Evolutionary conservation across 2,797 vertebrate genomes (phyloP).

Genomic region (Melanotaenia boesemani): DNA sequence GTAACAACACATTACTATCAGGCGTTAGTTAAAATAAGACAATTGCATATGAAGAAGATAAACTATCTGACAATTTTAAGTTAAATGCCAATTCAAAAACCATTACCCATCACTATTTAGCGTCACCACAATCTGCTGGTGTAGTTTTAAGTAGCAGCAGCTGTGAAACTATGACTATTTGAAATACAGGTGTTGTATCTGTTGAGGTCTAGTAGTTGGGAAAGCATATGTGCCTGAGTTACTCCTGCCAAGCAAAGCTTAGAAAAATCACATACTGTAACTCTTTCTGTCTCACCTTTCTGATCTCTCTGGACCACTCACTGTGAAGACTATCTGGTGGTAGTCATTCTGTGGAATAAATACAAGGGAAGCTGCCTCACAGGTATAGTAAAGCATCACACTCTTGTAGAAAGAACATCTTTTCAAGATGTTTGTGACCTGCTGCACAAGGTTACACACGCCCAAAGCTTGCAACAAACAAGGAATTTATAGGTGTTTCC

Average conservation of each 20-base stretch:
- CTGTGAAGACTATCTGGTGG: conserved; percentile 29
- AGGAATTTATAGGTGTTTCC: conserved; percentile 57
- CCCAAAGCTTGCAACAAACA: conserved; percentile 27
- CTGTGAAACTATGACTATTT: conserved; percentile 22
- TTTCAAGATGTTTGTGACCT: conserved; percentile 32
- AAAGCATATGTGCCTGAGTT: conserved; percentile 12
- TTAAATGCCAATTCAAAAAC: background rate
- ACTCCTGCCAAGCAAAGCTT: conserved; percentile 10
- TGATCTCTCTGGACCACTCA: conserved; percentile 44
- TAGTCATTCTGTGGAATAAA: conserved; percentile 53
- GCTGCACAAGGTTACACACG: conserved; percentile 1
- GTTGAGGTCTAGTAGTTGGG: conserved; percentile 9
- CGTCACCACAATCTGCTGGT: background rate
- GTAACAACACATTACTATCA: too few relatives aligned
- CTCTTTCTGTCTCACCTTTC: conserved; percentile 12
- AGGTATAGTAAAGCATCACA: conserved; percentile 31
- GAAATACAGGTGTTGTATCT: conserved; percentile 53
- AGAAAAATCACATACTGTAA: conserved; percentile 14
- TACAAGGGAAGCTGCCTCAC: conserved; percentile 43
- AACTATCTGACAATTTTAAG: too few relatives aligned
- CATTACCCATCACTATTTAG: background rate
- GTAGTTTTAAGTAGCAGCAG: conserved; percentile 5
- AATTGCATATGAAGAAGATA: too few relatives aligned
- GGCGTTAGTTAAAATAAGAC: too few relatives aligned
- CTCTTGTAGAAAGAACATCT: background rate